Conservation (phyloP, 2,888 invertebrate species). For the Rhagophthalmus giganteus region DNA sequence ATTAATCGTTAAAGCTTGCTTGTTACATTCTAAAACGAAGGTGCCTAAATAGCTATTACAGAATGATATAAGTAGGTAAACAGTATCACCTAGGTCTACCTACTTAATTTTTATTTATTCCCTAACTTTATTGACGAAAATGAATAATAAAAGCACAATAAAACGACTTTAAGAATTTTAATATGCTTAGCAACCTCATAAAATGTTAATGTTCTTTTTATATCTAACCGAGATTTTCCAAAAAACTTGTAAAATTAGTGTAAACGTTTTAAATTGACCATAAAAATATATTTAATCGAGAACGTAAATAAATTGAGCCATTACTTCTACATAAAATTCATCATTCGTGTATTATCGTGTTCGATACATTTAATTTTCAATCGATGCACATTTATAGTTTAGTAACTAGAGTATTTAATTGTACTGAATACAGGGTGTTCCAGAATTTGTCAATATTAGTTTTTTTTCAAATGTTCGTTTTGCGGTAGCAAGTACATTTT, state of each 20-base stretch:
- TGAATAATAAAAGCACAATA: constrained; percentile 10
- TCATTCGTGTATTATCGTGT: neutral
- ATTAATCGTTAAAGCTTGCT: no score
- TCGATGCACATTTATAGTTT: neutral
- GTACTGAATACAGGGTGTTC: no score
- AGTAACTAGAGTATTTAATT: no score
- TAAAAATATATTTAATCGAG: constrained; percentile 8
- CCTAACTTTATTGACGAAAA: neutral
- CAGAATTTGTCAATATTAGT: no score
- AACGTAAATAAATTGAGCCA: constrained; percentile 14
- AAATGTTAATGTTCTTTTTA: constrained; percentile 17
- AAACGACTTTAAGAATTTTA: constrained; percentile 10
- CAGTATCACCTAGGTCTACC: no score
- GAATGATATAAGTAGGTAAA: no score
- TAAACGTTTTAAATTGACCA: constrained; percentile 10
- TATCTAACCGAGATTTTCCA: constrained; percentile 14
- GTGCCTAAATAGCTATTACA: no score
- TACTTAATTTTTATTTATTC: no score
- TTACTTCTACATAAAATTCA: constrained; percentile 10
- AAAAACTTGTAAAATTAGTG: constrained; percentile 19
- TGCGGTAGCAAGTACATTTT: no score
- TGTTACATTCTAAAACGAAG: no score
- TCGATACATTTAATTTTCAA: neutral
- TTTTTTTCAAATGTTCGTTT: no score
- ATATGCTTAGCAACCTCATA: constrained; percentile 13